phyloP scores from a whole-genome alignment of 30 jellyfish, hydroid and myxozoan genomes.

The Hydractinia symbiolongicarpus region DNA sequence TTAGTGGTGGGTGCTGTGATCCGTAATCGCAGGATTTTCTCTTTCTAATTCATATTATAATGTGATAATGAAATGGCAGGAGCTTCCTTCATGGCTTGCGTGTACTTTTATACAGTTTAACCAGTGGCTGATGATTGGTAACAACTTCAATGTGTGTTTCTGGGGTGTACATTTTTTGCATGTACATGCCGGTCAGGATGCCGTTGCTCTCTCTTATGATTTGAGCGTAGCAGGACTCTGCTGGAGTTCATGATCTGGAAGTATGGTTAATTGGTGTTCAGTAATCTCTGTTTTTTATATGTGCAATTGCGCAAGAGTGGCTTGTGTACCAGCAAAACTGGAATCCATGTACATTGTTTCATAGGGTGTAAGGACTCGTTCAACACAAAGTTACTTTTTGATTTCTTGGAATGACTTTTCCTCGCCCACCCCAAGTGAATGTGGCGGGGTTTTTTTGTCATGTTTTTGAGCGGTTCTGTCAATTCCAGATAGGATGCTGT shows the following conservation, averaged over 20 bases:
- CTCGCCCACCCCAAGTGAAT: background rate
- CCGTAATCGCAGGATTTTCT: background rate
- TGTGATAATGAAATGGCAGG: background rate
- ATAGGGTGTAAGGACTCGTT: background rate
- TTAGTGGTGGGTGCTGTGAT: background rate
- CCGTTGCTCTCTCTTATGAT: background rate
- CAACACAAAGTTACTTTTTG: background rate
- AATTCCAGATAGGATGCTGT: background rate
- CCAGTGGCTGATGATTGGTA: background rate
- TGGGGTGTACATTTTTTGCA: background rate
- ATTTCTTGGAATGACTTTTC: background rate
- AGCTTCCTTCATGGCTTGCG: background rate
- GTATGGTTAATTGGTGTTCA: background rate
- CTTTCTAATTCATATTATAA: background rate
- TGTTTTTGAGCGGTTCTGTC: background rate
- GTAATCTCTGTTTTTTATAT: background rate
- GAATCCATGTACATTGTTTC: background rate
- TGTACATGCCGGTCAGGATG: background rate
- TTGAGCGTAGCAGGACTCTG: background rate
- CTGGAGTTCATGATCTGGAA: background rate
- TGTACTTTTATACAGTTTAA: background rate
- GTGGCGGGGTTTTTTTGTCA: background rate
- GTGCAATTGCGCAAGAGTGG: background rate
- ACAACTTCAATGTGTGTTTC: background rate
- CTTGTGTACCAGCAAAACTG: background rate